Base-by-base conservation (phyloP, 2,888 invertebrate species). In the Cantharis rustica region DNA sequence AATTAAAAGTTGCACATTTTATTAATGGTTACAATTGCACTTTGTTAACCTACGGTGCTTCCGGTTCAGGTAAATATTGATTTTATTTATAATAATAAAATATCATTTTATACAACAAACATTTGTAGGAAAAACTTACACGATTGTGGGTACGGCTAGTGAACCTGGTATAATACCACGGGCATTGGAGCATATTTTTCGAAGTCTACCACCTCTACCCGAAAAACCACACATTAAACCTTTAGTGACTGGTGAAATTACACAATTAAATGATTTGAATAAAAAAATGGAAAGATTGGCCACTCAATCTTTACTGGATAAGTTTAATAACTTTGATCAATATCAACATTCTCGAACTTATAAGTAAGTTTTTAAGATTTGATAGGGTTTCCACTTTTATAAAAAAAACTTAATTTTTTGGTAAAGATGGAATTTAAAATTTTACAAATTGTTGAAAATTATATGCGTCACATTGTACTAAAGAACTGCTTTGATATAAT, bases 31-130 rank as follows among this genome's bases (percentile, higher is more conserved):
- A 93, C 78, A 95, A 93, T 86, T 93, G 93, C 74, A 93, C 95
- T 0, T 89, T 98, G 0, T 92, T 98, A 80, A 93, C 95, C 0
- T 98, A 97, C 86, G 98, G 98, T 9, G 94, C 96, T 0, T 96
- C 96, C 0, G 96, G 96, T 74, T 95, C 97, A 0, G 98, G 98
- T 23, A 97, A 96, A 20, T 70, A 61, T 17, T 70, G 1, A 10
- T 10, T 11, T 13, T 7, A 16, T 15, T 15, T 31, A 1, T 1
- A n/a, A n/a, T n/a, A n/a, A n/a, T n/a, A n/a, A n/a, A n/a, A n/a
- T 13, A 7, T 1, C 1, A 23, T 10, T 63, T 71, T 17, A 16
- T n/a, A 61, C n/a, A 61, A 20, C 20, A 16, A 16, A 27, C 5
- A 17, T 20, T 23, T 73, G 27, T 69, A 86, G 86, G 86, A 0